phyloP scores from a whole-genome alignment of 2,113 vertebrate species.

The Panthera uncia region DNA sequence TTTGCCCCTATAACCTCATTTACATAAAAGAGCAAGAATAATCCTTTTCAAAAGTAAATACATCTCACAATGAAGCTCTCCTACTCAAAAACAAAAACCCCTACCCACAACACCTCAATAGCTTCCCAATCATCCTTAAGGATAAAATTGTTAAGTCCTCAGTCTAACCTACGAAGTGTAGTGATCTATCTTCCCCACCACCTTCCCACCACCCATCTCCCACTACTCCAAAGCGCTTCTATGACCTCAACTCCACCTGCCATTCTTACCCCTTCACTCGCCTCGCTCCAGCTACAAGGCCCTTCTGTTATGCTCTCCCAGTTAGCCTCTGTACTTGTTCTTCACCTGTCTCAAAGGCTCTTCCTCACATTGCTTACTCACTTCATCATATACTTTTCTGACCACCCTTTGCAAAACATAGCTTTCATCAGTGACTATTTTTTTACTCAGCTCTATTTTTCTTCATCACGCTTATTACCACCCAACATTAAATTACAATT shows the following conservation, averaged over 20 bases:
- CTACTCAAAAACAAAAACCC: neutral
- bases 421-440: neutral
- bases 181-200: neutral
- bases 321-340: neutral
- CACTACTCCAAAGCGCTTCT: neutral
- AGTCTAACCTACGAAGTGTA: neutral
- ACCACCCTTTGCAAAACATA: neutral
- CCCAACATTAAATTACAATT: neutral
- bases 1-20: neutral
- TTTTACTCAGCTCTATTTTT: neutral
- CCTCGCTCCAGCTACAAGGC: neutral
- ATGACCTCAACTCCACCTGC: neutral
- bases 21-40: neutral
- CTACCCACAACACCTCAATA: neutral
- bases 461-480: neutral
- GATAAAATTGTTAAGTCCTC: neutral
- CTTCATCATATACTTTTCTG: neutral
- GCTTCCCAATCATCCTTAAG: neutral
- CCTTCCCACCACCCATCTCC: neutral
- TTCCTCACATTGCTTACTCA: neutral
- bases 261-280: neutral
- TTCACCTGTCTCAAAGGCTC: neutral
- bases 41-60: neutral
- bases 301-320: neutral
- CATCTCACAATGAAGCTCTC: neutral